Evolutionary conservation across 1,140 invertebrate species (phyloP).

Genomic region (Chironomus striatipennis): DNA sequence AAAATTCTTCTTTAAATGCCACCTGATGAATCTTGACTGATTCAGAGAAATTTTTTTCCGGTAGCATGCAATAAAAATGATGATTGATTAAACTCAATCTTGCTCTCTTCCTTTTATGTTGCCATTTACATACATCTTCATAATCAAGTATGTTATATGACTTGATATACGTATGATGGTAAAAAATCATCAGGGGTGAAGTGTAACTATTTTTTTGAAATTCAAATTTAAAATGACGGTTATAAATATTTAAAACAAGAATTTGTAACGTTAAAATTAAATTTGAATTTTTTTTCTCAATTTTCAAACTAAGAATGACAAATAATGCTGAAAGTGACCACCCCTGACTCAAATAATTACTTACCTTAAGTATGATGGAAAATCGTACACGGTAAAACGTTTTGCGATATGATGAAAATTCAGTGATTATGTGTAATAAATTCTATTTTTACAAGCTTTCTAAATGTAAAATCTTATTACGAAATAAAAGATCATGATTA

Average conservation of each 20-base stretch:
- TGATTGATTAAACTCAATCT: too few species aligned
- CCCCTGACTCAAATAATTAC: not conserved
- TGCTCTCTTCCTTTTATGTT: too few species aligned
- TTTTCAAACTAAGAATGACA: not conserved
- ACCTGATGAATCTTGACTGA: too few species aligned
- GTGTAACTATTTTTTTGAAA: too few species aligned
- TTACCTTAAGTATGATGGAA: not conserved
- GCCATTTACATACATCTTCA: too few species aligned
- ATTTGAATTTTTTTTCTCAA: not conserved
- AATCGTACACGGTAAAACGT: not conserved
- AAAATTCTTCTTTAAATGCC: too few species aligned
- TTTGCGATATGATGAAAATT: conserved; percentile 18
- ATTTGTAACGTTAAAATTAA: not conserved
- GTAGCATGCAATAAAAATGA: too few species aligned
- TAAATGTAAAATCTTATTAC: conserved; percentile 17
- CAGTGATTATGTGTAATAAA: conserved; percentile 21
- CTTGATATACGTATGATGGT: too few species aligned
- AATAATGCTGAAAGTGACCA: not conserved
- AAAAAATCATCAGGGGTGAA: too few species aligned
- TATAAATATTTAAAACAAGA: not conserved
- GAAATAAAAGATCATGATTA: not conserved
- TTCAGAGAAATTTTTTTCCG: too few species aligned
- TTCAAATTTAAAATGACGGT: not conserved
- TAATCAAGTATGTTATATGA: too few species aligned
- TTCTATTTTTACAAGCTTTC: conserved; percentile 21